Conservation (phyloP, 2,888 invertebrate species). For the Tinea trinotella region DNA sequence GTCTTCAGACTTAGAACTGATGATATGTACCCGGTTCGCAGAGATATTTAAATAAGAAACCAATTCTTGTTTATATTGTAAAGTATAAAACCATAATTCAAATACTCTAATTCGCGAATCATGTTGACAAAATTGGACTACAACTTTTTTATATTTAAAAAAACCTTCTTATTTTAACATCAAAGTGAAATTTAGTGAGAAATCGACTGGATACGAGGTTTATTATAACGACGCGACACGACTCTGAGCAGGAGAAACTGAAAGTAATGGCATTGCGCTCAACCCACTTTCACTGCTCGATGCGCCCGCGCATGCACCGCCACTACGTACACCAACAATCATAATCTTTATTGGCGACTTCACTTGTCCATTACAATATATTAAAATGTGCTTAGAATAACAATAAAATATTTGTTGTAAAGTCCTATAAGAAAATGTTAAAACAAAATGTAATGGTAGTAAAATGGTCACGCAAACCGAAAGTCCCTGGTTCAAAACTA, state of each 20-base stretch:
- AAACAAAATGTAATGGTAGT: no score
- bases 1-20: no score
- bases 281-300: conserved; percentile 69
- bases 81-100: no score
- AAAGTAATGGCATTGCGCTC: conserved; percentile 68
- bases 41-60: no score
- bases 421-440: no score
- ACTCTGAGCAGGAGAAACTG: conserved; percentile 66
- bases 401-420: no score
- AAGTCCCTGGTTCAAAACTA: no score
- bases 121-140: background rate
- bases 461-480: no score
- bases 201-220: conserved; percentile 68
- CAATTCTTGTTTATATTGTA: no score
- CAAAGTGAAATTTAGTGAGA: conserved; percentile 65
- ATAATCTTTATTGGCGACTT: background rate
- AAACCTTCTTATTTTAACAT: background rate
- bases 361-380: background rate
- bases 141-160: background rate
- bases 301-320: conserved; percentile 23
- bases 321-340: background rate
- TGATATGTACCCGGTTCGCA: no score
- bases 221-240: conserved; percentile 66
- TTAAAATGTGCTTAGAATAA: background rate
- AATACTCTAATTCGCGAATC: no score